Evolutionary conservation across 1,140 invertebrate species (phyloP), one percentile per base, ranked within the genome.

Genomic region (Drosophila setifemur): DNA sequence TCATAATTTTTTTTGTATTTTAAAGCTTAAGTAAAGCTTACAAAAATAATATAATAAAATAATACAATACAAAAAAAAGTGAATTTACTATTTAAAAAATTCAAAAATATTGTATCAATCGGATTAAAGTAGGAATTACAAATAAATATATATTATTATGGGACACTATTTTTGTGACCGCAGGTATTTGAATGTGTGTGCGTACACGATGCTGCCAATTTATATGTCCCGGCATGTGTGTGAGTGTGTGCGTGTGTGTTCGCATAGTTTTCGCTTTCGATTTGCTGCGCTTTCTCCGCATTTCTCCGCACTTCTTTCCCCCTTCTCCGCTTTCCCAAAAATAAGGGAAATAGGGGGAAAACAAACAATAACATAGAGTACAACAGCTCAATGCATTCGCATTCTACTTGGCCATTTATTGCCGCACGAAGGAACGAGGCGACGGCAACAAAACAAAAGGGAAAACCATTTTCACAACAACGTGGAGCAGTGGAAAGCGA

Each of bases 181-280:
- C 33, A 16, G 14, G 4, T 37, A 7, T 37, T 7, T 16, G 3
- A 5, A 9, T n/a, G 25, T 39, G 29, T 18, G 43, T 49, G 49
- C 52, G 33, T 31, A 31, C 37, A 44, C 47, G 67, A 43, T 52
- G 67, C 67, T 45, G 49, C 47, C 55, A 72, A 72, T 72, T 71
- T 70, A 70, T 72, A 61, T 70, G 29, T 48, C 28, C 28, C 53
- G 42, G 26, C 60, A 57, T 43, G 19, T 74, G 19, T 23, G 11
- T 19, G 6, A 2, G 31, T 47, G 16, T 57, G 50, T 43, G 52
- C 25, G 33, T 60, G 33, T 63, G 55, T 72, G 55, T 69, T 83
- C 70, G 54, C 70, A 85, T 85, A 83, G 79, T 83, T 83, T 83
- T 83, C 79, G 79, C 79, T 79, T 83, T 83, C 79, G 79, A 85